Base-by-base conservation (phyloP, 2,113 vertebrate genomes). In the Glaucomys volans region DNA sequence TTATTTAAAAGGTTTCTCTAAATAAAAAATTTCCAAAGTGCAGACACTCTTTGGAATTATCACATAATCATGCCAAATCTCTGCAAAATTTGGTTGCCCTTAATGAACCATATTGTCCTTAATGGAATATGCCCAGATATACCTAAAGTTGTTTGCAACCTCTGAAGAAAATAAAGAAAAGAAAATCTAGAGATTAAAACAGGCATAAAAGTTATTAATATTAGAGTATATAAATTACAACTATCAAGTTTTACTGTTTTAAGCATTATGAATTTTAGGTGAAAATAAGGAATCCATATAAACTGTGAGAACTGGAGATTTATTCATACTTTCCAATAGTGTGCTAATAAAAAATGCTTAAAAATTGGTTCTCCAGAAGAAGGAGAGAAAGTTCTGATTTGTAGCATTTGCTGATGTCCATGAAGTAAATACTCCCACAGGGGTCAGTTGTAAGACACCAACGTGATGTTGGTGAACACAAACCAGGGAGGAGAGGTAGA, bases 1-100 rank as follows among this genome's bases (percentile, higher is more conserved):
- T 95, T 87, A 94, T 67, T 90, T 95, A 50, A 97, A 95, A 97
- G 67, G 84, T 85, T 94, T 96, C 85, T 96, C 94, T 90, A 95
- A 90, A 97, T 96, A 82, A 77, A 66, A 92, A 69, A 85, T 95
- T 80, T 85, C 90, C 71, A 87, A 95, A 87, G 54, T 72, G 79
- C 67, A 96, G 67, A 67, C 28, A 80, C 35, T 76, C 35, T 88
- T 94, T 87, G 37, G 82, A 77, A 50, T 94, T 90, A 87, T 57
- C 44, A 64, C 9, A n/a, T 28, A 69, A 64, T 75, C 44, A 77
- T 66, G 71, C 44, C 84, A 95, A 90, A 30, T 87, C 47, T 77
- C 80, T 90, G 44, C 10, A 94, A 94, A 93, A 90, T 66, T 30
- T 66, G 10, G 7, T 76, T 96, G 87, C 67, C 83, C 66, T 96